phyloP scores from a whole-genome alignment of 2,888 invertebrate species.

The Dorcus hopei region DNA sequence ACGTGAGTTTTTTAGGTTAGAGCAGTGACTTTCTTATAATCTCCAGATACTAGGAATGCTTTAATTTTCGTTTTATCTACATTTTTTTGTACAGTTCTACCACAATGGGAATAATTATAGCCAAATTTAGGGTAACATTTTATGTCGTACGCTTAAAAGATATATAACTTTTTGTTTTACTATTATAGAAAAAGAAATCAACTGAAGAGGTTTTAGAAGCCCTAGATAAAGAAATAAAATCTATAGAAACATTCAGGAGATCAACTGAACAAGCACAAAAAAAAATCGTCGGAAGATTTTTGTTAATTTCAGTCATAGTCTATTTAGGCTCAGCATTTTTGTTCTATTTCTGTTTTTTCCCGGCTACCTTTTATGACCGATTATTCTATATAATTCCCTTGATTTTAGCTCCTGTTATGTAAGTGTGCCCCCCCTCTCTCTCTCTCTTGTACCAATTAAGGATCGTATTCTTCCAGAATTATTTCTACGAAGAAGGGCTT shows the following conservation, averaged over 20 bases:
- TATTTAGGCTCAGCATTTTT: conserved; percentile 69
- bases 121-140: conserved; percentile 63
- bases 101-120: conserved; percentile 64
- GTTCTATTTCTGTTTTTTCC: conserved; percentile 79
- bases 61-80: conserved; percentile 1
- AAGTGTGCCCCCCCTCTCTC: conserved; percentile 47
- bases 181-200: conserved; percentile 56
- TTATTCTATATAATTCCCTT: conserved; percentile 76
- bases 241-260: conserved; percentile 75
- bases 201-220: conserved; percentile 62
- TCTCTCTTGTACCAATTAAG: background rate
- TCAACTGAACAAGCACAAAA: conserved; percentile 79
- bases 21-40: conserved; percentile 10
- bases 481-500: conserved; percentile 73
- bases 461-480: conserved; percentile 55
- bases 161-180: conserved; percentile 11
- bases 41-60: conserved; percentile 8
- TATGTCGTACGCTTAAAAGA: background rate
- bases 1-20: conserved; percentile 13
- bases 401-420: conserved; percentile 80
- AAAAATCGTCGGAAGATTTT: conserved; percentile 75
- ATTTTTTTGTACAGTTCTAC: background rate
- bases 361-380: conserved; percentile 69
- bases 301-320: conserved; percentile 65
- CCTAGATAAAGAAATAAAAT: conserved; percentile 74